phyloP scores from a whole-genome alignment of 92 coral and sea anemone genomes.

The Anthopleura xanthogrammica region DNA sequence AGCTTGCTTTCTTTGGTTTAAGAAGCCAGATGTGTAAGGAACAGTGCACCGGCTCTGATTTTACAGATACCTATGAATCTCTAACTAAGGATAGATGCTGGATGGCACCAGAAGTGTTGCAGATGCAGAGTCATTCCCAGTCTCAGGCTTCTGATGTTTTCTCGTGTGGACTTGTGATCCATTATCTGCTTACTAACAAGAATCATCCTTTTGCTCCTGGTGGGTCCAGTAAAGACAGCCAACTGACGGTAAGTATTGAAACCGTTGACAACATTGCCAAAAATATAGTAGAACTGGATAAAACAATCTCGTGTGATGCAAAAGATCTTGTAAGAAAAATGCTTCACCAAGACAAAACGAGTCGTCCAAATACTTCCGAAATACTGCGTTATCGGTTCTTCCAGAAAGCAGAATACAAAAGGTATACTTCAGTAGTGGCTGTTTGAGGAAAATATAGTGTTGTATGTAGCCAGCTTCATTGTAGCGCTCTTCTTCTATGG shows the following conservation, averaged over 20 bases:
- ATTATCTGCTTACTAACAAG: constrained; percentile 24
- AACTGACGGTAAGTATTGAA: not conserved
- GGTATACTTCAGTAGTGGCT: too few species aligned
- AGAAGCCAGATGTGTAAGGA: constrained; percentile 10
- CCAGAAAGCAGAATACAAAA: not conserved
- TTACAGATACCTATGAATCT: constrained; percentile 6
- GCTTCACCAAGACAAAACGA: not conserved
- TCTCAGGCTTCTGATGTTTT: constrained; percentile 30
- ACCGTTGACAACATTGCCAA: not conserved
- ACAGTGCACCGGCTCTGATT: not conserved
- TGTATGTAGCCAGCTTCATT: too few species aligned
- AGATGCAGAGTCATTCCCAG: constrained; percentile 16
- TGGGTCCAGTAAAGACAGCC: not conserved
- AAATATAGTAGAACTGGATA: not conserved
- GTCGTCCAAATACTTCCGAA: not conserved
- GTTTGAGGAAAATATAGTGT: too few species aligned
- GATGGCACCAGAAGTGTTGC: constrained; percentile 9
- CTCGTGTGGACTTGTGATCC: constrained; percentile 33
- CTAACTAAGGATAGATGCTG: constrained; percentile 42
- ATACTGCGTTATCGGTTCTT: not conserved
- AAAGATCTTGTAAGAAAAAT: too few species aligned
- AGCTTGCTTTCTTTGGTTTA: constrained; percentile 44
- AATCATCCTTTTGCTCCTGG: constrained; percentile 45
- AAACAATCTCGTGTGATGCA: not conserved
- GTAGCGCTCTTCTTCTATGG: too few species aligned